These are phyloP conservation scores for Amblyornis subalaris DNA, from an alignment of 2,113 vertebrate species.

Conservation along the genomic window DNA sequence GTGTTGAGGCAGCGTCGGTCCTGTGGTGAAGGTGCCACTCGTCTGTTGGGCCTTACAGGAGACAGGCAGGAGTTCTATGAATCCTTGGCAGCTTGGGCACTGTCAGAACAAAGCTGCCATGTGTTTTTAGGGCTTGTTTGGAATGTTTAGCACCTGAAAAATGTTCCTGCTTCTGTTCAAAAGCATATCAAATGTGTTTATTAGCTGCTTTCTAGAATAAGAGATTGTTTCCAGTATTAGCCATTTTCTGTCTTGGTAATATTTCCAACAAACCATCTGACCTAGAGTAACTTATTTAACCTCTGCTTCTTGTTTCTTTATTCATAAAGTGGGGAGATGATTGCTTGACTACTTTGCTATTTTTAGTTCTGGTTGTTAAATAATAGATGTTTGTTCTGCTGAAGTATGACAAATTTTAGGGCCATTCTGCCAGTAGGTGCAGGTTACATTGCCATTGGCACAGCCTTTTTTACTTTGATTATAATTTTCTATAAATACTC, in stretches of 20 bases:
- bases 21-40: neutral
- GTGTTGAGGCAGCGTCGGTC: neutral
- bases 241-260: neutral
- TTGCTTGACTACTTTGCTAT: conserved; percentile 22
- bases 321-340: neutral
- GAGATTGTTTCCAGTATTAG: neutral
- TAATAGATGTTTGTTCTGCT: conserved; percentile 38
- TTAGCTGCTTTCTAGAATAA: neutral
- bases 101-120: neutral
- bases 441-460: neutral
- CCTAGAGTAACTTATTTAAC: conserved; percentile 12
- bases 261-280: neutral
- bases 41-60: neutral
- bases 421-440: neutral
- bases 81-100: neutral
- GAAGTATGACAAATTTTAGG: conserved; percentile 14
- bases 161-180: neutral
- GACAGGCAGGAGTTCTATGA: neutral
- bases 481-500: neutral
- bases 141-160: neutral
- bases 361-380: conserved; percentile 40
- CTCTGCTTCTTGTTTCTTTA: neutral
- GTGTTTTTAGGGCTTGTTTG: neutral
- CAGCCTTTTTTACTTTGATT: neutral
- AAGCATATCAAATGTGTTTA: neutral